Conservation (phyloP, 1,140 invertebrate genomes). For the Leptopilina boulardi region DNA sequence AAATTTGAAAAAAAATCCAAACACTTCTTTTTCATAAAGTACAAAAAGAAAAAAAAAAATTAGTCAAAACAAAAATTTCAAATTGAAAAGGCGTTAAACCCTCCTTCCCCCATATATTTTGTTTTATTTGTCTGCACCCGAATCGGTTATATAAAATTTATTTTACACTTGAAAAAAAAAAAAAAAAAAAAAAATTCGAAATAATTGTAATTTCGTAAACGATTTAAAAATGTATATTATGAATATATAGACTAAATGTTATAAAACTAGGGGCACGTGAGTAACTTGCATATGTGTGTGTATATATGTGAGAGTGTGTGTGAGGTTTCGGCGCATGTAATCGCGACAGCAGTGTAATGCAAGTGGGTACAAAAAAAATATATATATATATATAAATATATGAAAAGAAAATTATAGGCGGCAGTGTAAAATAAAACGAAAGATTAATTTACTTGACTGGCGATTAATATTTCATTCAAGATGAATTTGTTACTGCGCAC, state of each 20-base stretch:
- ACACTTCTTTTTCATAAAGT: no score
- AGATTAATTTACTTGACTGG: constrained; percentile 60
- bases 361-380: constrained; percentile 36
- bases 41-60: no score
- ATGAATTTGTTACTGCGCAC: constrained; percentile 54
- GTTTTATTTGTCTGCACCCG: no score
- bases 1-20: no score
- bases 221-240: not conserved
- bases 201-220: not conserved
- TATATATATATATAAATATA: no score
- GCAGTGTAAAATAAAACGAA: constrained; percentile 56
- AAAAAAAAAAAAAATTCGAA: not conserved
- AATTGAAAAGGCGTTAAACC: no score
- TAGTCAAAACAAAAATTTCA: no score
- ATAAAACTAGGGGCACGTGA: constrained; percentile 2
- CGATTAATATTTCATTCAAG: constrained; percentile 60
- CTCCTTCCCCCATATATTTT: no score
- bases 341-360: constrained; percentile 52
- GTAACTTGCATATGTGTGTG: constrained; percentile 26
- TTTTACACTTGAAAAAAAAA: not conserved
- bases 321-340: constrained; percentile 48
- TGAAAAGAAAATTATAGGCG: constrained; percentile 29
- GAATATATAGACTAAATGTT: not conserved
- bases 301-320: no score
- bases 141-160: no score